Conservation (phyloP, 2,797 vertebrate species). For the Miichthys miiuy region DNA sequence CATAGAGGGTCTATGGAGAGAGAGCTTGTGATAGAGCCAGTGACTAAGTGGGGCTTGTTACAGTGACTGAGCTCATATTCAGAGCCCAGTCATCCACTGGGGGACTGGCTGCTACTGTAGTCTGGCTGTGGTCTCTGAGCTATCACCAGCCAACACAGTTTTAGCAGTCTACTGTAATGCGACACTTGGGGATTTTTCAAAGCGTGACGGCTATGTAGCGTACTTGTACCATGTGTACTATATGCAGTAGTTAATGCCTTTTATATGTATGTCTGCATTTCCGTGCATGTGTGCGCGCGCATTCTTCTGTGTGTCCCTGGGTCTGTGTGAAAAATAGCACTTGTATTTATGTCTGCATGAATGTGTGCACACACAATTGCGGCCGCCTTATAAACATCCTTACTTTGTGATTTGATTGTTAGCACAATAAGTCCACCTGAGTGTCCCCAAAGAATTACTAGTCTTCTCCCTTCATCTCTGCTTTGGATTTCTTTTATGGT, state of each 20-base stretch:
- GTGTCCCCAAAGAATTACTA: conserved; percentile 66
- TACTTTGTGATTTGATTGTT: conserved; percentile 65
- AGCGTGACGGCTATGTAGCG: conserved; percentile 54
- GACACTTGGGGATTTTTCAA: conserved; percentile 71
- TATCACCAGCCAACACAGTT: conserved; percentile 74
- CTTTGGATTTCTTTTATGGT: conserved; percentile 72
- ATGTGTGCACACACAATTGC: conserved; percentile 2
- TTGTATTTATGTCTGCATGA: conserved; percentile 24
- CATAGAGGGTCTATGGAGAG: conserved; percentile 69
- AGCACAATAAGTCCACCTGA: conserved; percentile 56
- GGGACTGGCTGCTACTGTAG: conserved; percentile 78
- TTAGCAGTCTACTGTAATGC: conserved; percentile 73
- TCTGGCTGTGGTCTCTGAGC: conserved; percentile 76
- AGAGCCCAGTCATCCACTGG: conserved; percentile 77
- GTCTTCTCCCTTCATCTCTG: conserved; percentile 66
- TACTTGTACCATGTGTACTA: conserved; percentile 58
- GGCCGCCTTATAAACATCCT: conserved; percentile 46
- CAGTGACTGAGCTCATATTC: conserved; percentile 77
- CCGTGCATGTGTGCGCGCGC: conserved; percentile 14
- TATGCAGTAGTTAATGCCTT: conserved; percentile 55
- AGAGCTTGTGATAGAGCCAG: conserved; percentile 60
- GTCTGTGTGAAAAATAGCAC: conserved; percentile 3
- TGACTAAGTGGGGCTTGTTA: conserved; percentile 77
- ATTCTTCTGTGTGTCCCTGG: conserved; percentile 8
- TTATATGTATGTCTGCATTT: conserved; percentile 45